Percentiles rank a stretch among this genome's conserved stretches.
These are phyloP conservation scores for Leuciscus waleckii DNA, from an alignment of 2,797 vertebrate species.

Conservation along the genomic window DNA sequence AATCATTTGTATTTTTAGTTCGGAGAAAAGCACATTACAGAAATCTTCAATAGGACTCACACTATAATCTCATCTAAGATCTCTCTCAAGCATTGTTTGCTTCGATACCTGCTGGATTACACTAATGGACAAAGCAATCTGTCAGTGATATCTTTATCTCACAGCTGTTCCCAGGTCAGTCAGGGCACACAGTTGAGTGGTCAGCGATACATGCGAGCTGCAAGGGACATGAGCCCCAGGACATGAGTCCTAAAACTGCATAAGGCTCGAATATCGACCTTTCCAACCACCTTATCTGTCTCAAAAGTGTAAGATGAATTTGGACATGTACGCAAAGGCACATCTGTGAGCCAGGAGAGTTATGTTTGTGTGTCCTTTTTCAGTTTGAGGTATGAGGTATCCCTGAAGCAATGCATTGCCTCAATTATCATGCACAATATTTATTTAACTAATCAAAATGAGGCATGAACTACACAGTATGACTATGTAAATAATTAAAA, in stretches of 20 bases:
- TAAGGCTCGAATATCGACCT: conserved; percentile 34
- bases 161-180: conserved; percentile 50
- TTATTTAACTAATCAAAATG: conserved; percentile 22
- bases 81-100: conserved; percentile 34
- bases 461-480: neutral
- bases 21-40: conserved; percentile 23
- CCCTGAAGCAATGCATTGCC: conserved; percentile 15
- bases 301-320: conserved; percentile 8
- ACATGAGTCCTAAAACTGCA: conserved; percentile 30
- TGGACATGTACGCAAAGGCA: conserved; percentile 20
- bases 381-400: neutral
- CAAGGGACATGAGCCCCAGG: conserved; percentile 27
- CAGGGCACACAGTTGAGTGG: conserved; percentile 41
- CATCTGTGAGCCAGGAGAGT: conserved; percentile 34
- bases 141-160: conserved; percentile 42
- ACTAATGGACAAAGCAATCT: conserved; percentile 46
- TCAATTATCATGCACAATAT: conserved; percentile 16
- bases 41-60: conserved; percentile 25
- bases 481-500: conserved; percentile 6
- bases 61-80: conserved; percentile 15
- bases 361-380: neutral
- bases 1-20: conserved; percentile 37
- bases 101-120: conserved; percentile 43
- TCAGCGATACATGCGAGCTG: conserved; percentile 38
- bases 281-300: conserved; percentile 17